These are phyloP conservation scores for Polylopha cassiicola DNA, from an alignment of 2,888 invertebrate species.

Conservation along the genomic window DNA sequence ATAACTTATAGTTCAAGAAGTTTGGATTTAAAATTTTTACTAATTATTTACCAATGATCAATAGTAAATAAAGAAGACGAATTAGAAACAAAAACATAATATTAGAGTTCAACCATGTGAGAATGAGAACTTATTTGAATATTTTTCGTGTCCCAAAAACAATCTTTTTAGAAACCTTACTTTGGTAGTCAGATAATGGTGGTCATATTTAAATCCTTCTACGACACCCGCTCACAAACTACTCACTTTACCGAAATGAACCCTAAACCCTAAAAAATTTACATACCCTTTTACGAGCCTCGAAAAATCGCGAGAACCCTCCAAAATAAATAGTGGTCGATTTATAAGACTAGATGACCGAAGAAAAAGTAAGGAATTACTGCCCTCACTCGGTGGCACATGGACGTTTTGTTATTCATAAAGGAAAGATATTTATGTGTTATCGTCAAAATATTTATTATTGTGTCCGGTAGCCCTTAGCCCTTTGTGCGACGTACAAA, in stretches of 20 bases:
- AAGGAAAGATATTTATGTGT: conserved; percentile 73
- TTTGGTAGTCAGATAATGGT: neutral
- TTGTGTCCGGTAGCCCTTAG: conserved; percentile 67
- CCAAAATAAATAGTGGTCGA: conserved; percentile 63
- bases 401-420: conserved; percentile 72
- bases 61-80: too few species aligned
- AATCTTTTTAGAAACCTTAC: too few species aligned
- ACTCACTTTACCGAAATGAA: conserved; percentile 3
- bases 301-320: conserved; percentile 51
- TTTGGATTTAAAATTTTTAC: too few species aligned
- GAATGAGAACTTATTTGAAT: too few species aligned
- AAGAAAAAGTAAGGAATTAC: conserved; percentile 65
- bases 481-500: conserved; percentile 70
- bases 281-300: conserved; percentile 35
- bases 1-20: too few species aligned
- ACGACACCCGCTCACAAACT: conserved; percentile 6
- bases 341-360: conserved; percentile 67
- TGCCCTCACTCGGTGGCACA: conserved; percentile 58
- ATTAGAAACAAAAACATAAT: too few species aligned
- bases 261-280: conserved; percentile 15
- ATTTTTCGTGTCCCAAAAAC: too few species aligned
- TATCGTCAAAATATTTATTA: conserved; percentile 78
- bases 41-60: too few species aligned
- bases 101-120: too few species aligned
- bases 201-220: conserved; percentile 5